Percentiles rank a stretch among this genome's conserved stretches.
Conservation (phyloP, 2,113 vertebrate species). For the Romanogobio albipinnatus region DNA sequence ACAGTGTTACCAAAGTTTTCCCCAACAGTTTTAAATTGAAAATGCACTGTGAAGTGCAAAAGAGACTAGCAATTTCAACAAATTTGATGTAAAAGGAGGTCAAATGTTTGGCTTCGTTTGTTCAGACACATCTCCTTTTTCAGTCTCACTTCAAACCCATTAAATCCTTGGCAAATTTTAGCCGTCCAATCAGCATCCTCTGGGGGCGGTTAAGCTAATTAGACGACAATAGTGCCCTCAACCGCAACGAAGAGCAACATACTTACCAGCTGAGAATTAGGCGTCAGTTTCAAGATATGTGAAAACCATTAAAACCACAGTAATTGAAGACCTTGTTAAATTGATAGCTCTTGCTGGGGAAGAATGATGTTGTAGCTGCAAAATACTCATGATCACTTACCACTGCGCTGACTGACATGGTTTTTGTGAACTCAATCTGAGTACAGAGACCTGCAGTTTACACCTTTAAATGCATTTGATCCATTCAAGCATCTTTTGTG, state of each 20-base stretch:
- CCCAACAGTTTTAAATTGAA: background rate
- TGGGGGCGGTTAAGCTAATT: conserved; percentile 7
- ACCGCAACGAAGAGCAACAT: background rate
- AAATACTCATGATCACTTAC: background rate
- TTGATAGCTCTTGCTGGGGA: background rate
- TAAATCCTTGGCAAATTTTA: background rate
- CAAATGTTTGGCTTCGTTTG: background rate
- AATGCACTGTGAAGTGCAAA: background rate
- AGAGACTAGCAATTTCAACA: background rate
- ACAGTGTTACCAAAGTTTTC: background rate
- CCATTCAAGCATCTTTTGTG: background rate
- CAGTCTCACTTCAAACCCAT: background rate
- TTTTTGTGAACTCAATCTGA: background rate
- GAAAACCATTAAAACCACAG: background rate
- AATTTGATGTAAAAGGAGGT: background rate
- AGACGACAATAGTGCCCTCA: background rate
- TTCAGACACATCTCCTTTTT: background rate
- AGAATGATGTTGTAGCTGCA: background rate
- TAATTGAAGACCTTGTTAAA: conserved; percentile 15
- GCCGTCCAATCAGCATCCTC: conserved; percentile 3
- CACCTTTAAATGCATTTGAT: background rate
- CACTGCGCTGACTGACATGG: background rate
- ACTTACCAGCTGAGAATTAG: background rate
- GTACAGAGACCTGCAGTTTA: background rate
- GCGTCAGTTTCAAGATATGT: background rate